A percentile compares a stretch with the other conserved stretches of the same genome.
Evolutionary conservation across 2,113 vertebrate species (phyloP).

Genomic region (Noctilio leporinus): DNA sequence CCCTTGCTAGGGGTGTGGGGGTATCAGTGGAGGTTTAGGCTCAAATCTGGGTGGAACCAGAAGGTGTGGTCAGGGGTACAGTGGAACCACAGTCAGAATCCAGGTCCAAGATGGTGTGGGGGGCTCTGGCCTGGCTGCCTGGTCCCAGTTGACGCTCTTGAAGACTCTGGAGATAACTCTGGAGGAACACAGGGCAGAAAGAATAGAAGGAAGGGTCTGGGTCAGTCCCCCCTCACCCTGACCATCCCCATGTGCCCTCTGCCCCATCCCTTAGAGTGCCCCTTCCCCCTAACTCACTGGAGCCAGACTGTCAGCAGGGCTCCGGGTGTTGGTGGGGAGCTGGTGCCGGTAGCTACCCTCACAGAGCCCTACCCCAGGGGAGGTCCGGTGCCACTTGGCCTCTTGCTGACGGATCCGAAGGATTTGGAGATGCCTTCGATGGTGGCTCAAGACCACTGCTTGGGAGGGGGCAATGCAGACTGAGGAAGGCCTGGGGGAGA

Average conservation of each 20-base stretch:
- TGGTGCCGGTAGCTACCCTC: conserved; percentile 86
- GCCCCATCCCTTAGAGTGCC: background rate
- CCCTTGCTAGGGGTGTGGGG: background rate
- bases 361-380: conserved; percentile 74
- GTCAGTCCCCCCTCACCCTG: background rate
- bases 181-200: background rate
- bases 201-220: background rate
- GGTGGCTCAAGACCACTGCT: conserved; percentile 84
- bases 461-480: background rate
- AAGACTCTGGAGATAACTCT: conserved; percentile 92
- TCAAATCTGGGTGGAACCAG: conserved; percentile 46
- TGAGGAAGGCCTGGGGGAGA: background rate
- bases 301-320: conserved; percentile 87
- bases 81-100: conserved; percentile 87
- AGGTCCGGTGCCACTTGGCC: conserved; percentile 83
- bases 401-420: conserved; percentile 87
- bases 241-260: background rate
- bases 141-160: conserved; percentile 84
- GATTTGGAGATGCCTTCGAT: conserved; percentile 87
- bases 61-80: conserved; percentile 82
- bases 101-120: conserved; percentile 83
- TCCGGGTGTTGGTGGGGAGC: conserved; percentile 81
- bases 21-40: background rate
- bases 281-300: conserved; percentile 80
- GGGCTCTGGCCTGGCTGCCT: conserved; percentile 75